Conservation (phyloP, 2,113 vertebrate species). For the Heteronetta atricapilla region DNA sequence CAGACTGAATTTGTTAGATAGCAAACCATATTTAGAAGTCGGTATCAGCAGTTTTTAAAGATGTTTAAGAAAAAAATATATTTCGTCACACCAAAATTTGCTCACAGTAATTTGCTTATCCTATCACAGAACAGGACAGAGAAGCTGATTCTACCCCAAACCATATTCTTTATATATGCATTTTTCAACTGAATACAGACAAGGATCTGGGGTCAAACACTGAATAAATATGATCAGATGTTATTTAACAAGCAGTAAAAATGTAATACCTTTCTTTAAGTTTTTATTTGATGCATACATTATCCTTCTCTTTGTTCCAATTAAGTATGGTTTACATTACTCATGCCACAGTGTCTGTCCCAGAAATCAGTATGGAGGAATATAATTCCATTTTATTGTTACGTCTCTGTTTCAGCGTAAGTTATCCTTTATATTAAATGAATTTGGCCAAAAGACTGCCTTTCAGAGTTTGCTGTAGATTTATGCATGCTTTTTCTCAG, state of each 20-base stretch:
- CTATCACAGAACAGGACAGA: neutral
- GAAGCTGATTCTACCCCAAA: neutral
- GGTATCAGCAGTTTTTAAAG: neutral
- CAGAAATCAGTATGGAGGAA: neutral
- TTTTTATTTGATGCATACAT: neutral
- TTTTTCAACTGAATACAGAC: neutral
- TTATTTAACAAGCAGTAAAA: neutral
- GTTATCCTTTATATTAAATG: neutral
- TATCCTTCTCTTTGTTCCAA: neutral
- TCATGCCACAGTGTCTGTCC: neutral
- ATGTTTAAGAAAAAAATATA: neutral
- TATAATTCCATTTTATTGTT: neutral
- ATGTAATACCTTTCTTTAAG: neutral
- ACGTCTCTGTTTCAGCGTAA: neutral
- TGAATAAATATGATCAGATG: neutral
- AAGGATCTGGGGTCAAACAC: neutral
- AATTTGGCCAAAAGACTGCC: neutral
- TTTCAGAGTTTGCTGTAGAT: slow-evolving; percentile 29
- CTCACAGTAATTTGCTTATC: neutral
- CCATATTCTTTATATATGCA: neutral
- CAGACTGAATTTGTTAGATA: neutral
- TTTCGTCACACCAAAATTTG: neutral
- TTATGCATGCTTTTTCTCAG: neutral
- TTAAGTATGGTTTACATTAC: neutral
- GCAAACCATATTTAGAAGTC: neutral